Evolutionary conservation across 1,140 invertebrate genomes (phyloP), one percentile per base, ranked within the genome.

Genomic region (Leptinotarsa undecemlineata): DNA sequence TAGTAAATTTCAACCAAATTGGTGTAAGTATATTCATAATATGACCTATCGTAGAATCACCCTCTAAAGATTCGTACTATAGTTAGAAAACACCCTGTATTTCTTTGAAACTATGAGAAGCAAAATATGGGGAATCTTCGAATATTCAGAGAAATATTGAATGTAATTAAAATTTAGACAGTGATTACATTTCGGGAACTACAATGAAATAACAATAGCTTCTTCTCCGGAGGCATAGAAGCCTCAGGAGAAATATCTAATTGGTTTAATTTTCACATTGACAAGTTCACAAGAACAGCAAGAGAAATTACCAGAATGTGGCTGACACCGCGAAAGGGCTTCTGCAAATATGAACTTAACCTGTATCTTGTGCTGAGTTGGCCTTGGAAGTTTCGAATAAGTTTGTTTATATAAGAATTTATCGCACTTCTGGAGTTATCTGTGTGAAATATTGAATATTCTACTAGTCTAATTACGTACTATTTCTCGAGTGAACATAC

Each of bases 191-290:
- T 26, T 4, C 20, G 21, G 20, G 26, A 21, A 23, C 63, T 19
- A 33, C 20, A 20, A 15, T 64, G 20, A 21, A 64, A 21, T 64
- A 64, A 64, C 21, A 64, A 57, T 15, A n/a, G 20, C 63, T 64
- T 2, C 17, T 19, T 74, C 57, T 64, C 48, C 68, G 57, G 68
- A 63, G 68, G 68, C 73, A 23, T n/a, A 71, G 13, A 23, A 20
- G 68, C 61, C 68, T 71, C n/a, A 23, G 64, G 57, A 19, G 57
- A 64, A 73, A 73, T 66, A 76, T 70, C 70, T 77, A 77, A 77
- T 77, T 77, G 76, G 76, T 77, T 77, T 77, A 73, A 77, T 77
- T 77, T 77, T 70, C 68, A 48, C 68, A 70, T 75, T 57, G 71
- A 69, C 76, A 75, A 71, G 76, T 74, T 66, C 71, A 64, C n/a